These are phyloP conservation scores for Agonopterix alstromeriana DNA, from an alignment of 2,888 invertebrate genomes.

Conservation along the genomic window DNA sequence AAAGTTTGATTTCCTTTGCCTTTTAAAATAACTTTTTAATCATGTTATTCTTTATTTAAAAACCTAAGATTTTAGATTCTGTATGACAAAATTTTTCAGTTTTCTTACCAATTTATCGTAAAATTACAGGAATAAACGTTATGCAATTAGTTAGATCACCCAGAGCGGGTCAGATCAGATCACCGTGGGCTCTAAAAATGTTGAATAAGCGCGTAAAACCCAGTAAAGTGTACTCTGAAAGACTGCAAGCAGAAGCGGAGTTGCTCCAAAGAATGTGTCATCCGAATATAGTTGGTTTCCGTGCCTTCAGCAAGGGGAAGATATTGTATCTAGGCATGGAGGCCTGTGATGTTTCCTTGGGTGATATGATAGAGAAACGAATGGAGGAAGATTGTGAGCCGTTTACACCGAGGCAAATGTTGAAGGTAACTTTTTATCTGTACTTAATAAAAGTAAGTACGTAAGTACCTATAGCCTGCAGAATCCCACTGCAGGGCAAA, in stretches of 20 bases:
- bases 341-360: conserved; percentile 83
- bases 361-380: conserved; percentile 84
- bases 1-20: too few relatives aligned
- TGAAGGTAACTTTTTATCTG: conserved; percentile 54
- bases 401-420: conserved; percentile 78
- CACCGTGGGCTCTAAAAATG: conserved; percentile 92
- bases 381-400: conserved; percentile 75
- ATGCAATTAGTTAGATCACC: conserved; percentile 86
- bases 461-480: too few relatives aligned
- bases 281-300: conserved; percentile 89
- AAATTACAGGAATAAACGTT: conserved; percentile 81
- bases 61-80: too few relatives aligned
- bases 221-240: conserved; percentile 58
- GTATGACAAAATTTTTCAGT: not conserved
- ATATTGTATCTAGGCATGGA: conserved; percentile 85
- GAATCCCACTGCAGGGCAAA: too few relatives aligned
- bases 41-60: too few relatives aligned
- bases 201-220: conserved; percentile 73
- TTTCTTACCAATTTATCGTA: not conserved
- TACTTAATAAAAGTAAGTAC: too few relatives aligned
- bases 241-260: conserved; percentile 83
- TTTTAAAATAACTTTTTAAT: too few relatives aligned
- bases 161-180: conserved; percentile 79
- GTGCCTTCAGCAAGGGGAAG: conserved; percentile 68
- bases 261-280: conserved; percentile 82